These are phyloP conservation scores for Phengaris arion DNA, from an alignment of 2,888 invertebrate species.

Conservation along the genomic window DNA sequence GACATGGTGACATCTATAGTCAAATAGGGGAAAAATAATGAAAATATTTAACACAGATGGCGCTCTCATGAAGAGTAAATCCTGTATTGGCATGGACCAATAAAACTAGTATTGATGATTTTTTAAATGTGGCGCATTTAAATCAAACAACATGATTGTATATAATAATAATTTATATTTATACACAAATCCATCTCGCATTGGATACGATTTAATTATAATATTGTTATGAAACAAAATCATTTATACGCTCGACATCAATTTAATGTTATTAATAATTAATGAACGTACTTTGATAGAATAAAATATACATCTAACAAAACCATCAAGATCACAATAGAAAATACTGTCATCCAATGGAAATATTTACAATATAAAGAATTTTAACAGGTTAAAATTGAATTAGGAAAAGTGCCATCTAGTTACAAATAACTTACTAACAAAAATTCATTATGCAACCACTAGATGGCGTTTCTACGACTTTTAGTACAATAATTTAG, in stretches of 20 bases:
- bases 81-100: too few relatives aligned
- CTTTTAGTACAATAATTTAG: neutral
- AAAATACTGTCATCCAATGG: too few relatives aligned
- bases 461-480: too few relatives aligned
- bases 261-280: neutral
- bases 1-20: too few relatives aligned
- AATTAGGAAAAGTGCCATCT: too few relatives aligned
- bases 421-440: too few relatives aligned
- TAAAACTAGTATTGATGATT: neutral
- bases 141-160: constrained; percentile 1
- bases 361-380: too few relatives aligned
- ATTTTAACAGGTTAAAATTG: too few relatives aligned
- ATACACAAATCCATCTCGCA: constrained; percentile 6
- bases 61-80: neutral
- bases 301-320: neutral
- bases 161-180: constrained; percentile 18
- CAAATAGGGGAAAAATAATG: neutral
- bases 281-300: neutral
- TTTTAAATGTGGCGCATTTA: neutral
- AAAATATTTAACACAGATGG: neutral
- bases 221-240: neutral
- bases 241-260: neutral
- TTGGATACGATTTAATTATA: constrained; percentile 15
- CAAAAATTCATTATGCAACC: too few relatives aligned
- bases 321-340: neutral